phyloP scores from a whole-genome alignment of 2,888 invertebrate species.

The Crioceris asparagi region DNA sequence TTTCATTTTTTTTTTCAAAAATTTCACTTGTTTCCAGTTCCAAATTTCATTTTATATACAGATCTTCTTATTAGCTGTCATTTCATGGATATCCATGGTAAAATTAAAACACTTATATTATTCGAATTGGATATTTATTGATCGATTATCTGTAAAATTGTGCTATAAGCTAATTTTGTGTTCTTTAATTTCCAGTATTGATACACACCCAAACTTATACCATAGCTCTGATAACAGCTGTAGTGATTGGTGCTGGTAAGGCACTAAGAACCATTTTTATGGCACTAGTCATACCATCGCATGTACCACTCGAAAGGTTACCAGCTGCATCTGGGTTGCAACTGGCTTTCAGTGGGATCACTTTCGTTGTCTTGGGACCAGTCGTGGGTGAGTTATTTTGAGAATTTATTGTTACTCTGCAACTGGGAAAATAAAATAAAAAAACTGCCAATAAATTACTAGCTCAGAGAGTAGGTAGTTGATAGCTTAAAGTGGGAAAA shows the following conservation, averaged over 20 bases:
- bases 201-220: constrained; percentile 49
- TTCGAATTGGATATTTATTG: too few species aligned
- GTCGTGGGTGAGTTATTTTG: constrained; percentile 48
- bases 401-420: neutral
- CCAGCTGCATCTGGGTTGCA: constrained; percentile 64
- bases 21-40: too few species aligned
- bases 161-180: neutral
- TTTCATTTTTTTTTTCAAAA: too few species aligned
- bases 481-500: too few species aligned
- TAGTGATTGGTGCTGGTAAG: constrained; percentile 60
- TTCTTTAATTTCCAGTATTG: constrained; percentile 41
- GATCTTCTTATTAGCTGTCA: too few species aligned
- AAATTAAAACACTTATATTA: too few species aligned
- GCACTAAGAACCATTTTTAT: constrained; percentile 63
- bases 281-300: constrained; percentile 60
- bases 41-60: too few species aligned
- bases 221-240: constrained; percentile 47
- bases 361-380: constrained; percentile 52
- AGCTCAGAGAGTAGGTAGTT: too few species aligned
- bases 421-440: neutral
- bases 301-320: constrained; percentile 57
- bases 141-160: too few species aligned
- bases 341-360: constrained; percentile 53
- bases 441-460: neutral
- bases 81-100: neutral